Conservation (phyloP, 1,140 invertebrate genomes). For the Drosophila gunungcola region DNA sequence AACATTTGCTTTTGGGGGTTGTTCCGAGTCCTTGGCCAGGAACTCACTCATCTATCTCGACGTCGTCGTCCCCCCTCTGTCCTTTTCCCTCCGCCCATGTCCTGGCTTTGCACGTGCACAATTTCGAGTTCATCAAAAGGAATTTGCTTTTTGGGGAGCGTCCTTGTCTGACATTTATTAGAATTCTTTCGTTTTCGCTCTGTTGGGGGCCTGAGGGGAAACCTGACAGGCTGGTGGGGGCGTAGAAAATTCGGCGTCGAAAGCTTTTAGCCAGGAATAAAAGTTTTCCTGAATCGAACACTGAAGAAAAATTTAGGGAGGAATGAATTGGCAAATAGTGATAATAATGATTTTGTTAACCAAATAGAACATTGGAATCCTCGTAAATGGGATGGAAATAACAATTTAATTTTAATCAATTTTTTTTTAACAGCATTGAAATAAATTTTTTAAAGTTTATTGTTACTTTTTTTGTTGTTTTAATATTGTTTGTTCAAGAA, state of each 20-base stretch:
- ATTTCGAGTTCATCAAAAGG: slow-evolving; percentile 81
- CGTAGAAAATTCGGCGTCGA: slow-evolving; percentile 57
- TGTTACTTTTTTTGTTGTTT: too few species aligned
- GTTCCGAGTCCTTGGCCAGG: slow-evolving; percentile 27
- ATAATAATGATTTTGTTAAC: neutral
- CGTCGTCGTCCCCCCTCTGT: neutral
- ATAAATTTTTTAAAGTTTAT: too few species aligned
- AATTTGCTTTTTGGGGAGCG: slow-evolving; percentile 66
- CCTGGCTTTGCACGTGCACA: slow-evolving; percentile 78
- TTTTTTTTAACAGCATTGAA: neutral
- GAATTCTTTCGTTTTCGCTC: slow-evolving; percentile 63
- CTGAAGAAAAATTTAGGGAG: slow-evolving; percentile 2
- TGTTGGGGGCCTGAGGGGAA: neutral
- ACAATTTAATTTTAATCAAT: neutral
- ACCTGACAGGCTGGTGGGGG: neutral
- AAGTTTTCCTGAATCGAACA: slow-evolving; percentile 45
- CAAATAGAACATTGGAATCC: neutral
- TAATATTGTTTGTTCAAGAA: too few species aligned
- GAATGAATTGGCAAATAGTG: too few species aligned
- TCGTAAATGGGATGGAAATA: too few species aligned
- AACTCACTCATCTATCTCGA: slow-evolving; percentile 31
- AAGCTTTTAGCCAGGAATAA: slow-evolving; percentile 70
- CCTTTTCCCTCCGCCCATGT: slow-evolving; percentile 3
- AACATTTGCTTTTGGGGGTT: slow-evolving; percentile 57
- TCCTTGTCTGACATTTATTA: slow-evolving; percentile 75